A percentile compares a stretch with the other conserved stretches of the same genome.
Conservation (phyloP, 1,140 invertebrate genomes). For the Lepidurus apus region DNA sequence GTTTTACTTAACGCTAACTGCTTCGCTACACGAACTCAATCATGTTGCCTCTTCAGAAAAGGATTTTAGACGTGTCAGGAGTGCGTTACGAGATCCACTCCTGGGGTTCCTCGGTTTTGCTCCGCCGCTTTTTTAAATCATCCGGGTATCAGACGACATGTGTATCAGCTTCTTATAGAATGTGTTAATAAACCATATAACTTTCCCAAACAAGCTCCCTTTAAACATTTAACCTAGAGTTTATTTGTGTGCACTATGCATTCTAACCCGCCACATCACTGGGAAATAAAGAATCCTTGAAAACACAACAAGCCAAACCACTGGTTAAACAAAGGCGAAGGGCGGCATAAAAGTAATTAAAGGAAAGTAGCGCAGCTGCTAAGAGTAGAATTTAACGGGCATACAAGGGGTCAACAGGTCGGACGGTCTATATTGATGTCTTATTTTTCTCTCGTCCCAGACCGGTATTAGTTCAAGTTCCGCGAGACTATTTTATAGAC, state of each 20-base stretch:
- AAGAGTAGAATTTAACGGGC: constrained; percentile 5
- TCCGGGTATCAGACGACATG: no score
- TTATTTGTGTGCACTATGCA: no score
- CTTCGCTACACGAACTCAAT: constrained; percentile 15
- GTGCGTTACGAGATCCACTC: not conserved
- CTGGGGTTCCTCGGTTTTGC: not conserved
- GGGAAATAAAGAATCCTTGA: no score
- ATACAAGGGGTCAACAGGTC: not conserved
- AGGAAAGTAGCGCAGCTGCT: not conserved
- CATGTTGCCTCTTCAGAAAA: not conserved
- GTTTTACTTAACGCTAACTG: constrained; percentile 10
- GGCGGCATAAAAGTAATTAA: constrained; percentile 8
- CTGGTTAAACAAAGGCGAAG: not conserved
- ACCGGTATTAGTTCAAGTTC: constrained; percentile 8
- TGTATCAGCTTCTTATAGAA: no score
- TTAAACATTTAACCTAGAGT: no score
- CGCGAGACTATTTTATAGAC: not conserved
- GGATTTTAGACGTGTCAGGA: not conserved
- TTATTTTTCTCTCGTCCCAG: not conserved
- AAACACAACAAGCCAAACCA: not conserved
- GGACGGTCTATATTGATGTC: not conserved
- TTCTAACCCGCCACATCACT: no score
- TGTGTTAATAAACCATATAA: no score
- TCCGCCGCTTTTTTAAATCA: not conserved
- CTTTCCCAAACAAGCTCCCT: no score